A percentile compares a stretch with the other conserved stretches of the same genome.
Evolutionary conservation across 1,140 invertebrate genomes (phyloP).

Genomic region (Cotesia typhae): DNA sequence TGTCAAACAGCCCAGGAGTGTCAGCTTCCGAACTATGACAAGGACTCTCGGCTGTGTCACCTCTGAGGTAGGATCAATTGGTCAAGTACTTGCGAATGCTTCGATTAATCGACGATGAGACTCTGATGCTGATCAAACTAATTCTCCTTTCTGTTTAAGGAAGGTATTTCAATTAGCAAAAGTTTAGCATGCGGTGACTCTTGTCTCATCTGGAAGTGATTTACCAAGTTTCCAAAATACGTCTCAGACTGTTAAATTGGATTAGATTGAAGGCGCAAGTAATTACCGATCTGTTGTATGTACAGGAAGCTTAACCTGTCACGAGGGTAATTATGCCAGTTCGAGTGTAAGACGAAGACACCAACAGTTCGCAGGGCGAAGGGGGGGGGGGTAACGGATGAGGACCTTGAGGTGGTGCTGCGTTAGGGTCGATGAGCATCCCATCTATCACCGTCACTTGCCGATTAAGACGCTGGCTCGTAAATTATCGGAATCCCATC

Average conservation of each 20-base stretch:
- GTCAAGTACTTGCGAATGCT: too few species aligned
- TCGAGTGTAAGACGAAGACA: too few species aligned
- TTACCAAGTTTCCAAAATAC: not conserved
- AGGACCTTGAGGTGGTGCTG: slow-evolving; percentile 23
- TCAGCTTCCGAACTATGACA: not conserved
- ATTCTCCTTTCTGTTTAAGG: too few species aligned
- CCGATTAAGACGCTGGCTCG: slow-evolving; percentile 57
- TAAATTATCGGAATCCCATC: slow-evolving; percentile 49
- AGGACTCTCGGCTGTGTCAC: not conserved
- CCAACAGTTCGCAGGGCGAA: too few species aligned
- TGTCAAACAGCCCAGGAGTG: too few species aligned
- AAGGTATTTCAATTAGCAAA: too few species aligned
- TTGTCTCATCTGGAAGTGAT: not conserved
- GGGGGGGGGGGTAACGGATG: slow-evolving; percentile 1
- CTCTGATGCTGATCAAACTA: too few species aligned
- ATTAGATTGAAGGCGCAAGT: slow-evolving; percentile 53
- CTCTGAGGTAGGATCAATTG: slow-evolving; percentile 14
- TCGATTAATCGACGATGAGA: too few species aligned
- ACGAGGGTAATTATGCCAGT: slow-evolving; percentile 26
- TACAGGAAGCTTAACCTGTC: slow-evolving; percentile 45
- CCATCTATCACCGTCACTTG: slow-evolving; percentile 55
- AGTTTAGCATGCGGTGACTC: too few species aligned
- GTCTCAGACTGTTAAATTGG: slow-evolving; percentile 43
- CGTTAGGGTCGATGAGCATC: slow-evolving; percentile 45
- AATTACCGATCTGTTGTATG: slow-evolving; percentile 57